Percentiles rank a stretch among this genome's conserved stretches.
These are phyloP conservation scores for Crocidura indochinensis DNA, from an alignment of 2,797 vertebrate genomes.

Conservation along the genomic window DNA sequence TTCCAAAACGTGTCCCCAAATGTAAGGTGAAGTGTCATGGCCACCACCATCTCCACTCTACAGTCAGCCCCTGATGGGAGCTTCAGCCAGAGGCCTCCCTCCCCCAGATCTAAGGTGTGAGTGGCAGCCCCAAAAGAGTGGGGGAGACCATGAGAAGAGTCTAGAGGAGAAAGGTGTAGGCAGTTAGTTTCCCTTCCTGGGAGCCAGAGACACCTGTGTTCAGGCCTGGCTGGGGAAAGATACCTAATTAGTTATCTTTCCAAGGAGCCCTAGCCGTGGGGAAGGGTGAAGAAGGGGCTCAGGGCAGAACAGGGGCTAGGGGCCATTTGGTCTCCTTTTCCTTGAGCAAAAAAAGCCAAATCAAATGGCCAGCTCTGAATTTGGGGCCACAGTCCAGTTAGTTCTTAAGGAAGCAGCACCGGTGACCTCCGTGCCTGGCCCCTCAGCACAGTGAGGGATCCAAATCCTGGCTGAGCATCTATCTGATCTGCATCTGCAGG, in stretches of 20 bases:
- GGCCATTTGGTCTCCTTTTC: not conserved
- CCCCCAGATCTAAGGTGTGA: not conserved
- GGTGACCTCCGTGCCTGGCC: not conserved
- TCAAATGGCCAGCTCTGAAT: not conserved
- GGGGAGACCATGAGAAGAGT: not conserved
- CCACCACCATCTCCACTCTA: not conserved
- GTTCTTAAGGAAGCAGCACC: not conserved
- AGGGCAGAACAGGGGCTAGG: not conserved
- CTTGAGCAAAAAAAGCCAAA: not conserved
- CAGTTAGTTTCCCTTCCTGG: not conserved
- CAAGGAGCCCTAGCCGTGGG: not conserved
- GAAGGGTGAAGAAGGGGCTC: not conserved
- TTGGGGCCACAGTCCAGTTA: not conserved
- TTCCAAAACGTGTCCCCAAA: conserved; percentile 17
- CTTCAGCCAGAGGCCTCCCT: not conserved
- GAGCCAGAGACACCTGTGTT: not conserved
- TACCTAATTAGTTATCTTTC: not conserved
- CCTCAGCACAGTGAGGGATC: no score
- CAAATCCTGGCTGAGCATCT: no score
- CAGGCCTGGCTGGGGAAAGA: not conserved
- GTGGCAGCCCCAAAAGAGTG: not conserved
- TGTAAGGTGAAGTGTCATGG: conserved; percentile 2
- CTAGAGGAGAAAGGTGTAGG: not conserved
- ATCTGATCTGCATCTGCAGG: no score
- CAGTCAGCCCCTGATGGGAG: not conserved